These are phyloP conservation scores for Ctena decussata DNA, from an alignment of 2,888 invertebrate genomes.

Conservation along the genomic window DNA sequence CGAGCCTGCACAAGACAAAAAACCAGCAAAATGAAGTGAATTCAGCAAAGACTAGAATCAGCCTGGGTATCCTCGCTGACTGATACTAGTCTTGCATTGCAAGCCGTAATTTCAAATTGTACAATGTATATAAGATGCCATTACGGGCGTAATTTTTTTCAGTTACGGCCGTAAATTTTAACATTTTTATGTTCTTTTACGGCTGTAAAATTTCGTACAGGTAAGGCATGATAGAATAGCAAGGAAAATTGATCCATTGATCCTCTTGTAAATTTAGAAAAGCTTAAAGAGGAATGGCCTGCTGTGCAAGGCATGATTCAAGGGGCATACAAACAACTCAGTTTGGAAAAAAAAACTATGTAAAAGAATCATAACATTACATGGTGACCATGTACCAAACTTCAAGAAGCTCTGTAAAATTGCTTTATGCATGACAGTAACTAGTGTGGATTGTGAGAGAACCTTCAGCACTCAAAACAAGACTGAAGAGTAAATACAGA, in stretches of 20 bases:
- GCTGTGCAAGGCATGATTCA: background rate
- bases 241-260: background rate
- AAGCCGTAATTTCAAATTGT: too few species aligned
- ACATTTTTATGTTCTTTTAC: too few species aligned
- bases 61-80: too few species aligned
- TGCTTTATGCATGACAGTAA: background rate
- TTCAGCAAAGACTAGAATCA: too few species aligned
- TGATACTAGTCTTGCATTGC: too few species aligned
- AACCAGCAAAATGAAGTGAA: too few species aligned
- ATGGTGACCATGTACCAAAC: background rate
- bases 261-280: background rate
- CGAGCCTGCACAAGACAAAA: too few species aligned
- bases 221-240: too few species aligned
- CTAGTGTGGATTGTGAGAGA: conserved; percentile 22
- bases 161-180: too few species aligned
- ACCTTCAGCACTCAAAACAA: background rate
- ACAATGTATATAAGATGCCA: too few species aligned
- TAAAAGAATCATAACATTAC: background rate
- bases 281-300: background rate
- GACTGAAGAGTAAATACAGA: background rate
- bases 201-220: too few species aligned
- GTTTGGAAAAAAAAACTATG: background rate
- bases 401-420: background rate
- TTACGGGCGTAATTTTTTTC: too few species aligned
- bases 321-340: background rate